These are phyloP conservation scores for Euplagia quadripunctaria DNA, from an alignment of 2,888 invertebrate genomes.

Conservation along the genomic window DNA sequence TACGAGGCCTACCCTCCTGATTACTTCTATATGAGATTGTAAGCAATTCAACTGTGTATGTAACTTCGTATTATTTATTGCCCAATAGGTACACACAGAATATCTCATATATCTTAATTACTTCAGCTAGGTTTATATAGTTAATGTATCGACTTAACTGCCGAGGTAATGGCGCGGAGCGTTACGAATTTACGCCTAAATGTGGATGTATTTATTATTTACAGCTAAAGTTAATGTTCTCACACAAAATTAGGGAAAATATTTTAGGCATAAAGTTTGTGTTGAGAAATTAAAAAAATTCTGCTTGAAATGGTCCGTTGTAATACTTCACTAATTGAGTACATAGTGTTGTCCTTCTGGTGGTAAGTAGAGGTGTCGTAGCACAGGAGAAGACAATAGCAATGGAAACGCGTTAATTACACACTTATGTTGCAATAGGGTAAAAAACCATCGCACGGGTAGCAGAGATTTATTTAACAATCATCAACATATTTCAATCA, in stretches of 20 bases:
- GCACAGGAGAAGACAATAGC: too few relatives aligned
- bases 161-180: conserved; percentile 40
- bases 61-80: conserved; percentile 1
- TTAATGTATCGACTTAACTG: conserved; percentile 37
- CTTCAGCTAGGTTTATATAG: conserved; percentile 49
- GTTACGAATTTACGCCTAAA: conserved; percentile 32
- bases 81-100: background rate
- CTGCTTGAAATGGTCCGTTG: background rate
- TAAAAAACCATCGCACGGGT: too few relatives aligned
- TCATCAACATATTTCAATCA: too few relatives aligned
- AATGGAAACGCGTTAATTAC: too few relatives aligned
- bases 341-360: too few relatives aligned
- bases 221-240: conserved; percentile 25
- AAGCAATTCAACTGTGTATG: background rate
- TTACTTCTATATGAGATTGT: background rate
- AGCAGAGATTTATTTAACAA: too few relatives aligned
- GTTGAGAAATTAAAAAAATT: background rate
- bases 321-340: too few relatives aligned
- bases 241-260: background rate
- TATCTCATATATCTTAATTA: conserved; percentile 44
- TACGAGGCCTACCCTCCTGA: too few relatives aligned
- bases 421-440: too few relatives aligned
- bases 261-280: background rate
- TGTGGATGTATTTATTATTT: conserved; percentile 36
- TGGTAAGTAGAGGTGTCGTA: too few relatives aligned